Conservation (phyloP, 2,113 vertebrate genomes). For the Hydrolagus affinis region DNA sequence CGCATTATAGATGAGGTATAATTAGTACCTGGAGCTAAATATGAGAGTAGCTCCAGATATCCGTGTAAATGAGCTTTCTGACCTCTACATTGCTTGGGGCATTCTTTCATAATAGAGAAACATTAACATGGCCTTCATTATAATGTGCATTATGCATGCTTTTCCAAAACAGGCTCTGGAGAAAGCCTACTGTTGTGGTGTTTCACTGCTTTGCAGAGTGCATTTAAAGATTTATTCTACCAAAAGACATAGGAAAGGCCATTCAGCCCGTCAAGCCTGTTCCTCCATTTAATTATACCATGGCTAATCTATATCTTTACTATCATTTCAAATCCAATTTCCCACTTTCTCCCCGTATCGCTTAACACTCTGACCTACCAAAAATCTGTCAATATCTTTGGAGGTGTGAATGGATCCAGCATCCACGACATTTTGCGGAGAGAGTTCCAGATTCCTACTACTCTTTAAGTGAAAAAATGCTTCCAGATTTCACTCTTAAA, state of each 20-base stretch:
- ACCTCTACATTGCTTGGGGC: not conserved
- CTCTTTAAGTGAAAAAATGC: too few species aligned
- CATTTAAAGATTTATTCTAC: not conserved
- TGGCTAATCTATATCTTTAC: too few species aligned
- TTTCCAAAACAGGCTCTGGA: not conserved
- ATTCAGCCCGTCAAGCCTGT: too few species aligned
- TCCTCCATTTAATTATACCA: too few species aligned
- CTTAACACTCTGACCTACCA: too few species aligned
- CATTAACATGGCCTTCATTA: slow-evolving; percentile 6
- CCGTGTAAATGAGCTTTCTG: not conserved
- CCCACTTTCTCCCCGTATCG: too few species aligned
- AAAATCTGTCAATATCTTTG: too few species aligned
- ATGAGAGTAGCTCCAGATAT: not conserved
- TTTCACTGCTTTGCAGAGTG: not conserved
- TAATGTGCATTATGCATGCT: not conserved
- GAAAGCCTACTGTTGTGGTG: not conserved
- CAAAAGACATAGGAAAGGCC: not conserved
- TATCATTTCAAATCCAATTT: too few species aligned
- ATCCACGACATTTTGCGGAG: too few species aligned
- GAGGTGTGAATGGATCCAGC: too few species aligned
- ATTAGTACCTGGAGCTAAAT: not conserved
- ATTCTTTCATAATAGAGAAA: not conserved
- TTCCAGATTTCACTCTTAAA: too few species aligned
- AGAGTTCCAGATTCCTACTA: too few species aligned
- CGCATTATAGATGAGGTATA: not conserved